Evolutionary conservation across 2,797 vertebrate species (phyloP), one percentile per base, ranked within the genome.

Genomic region (Jordanella pulchra): DNA sequence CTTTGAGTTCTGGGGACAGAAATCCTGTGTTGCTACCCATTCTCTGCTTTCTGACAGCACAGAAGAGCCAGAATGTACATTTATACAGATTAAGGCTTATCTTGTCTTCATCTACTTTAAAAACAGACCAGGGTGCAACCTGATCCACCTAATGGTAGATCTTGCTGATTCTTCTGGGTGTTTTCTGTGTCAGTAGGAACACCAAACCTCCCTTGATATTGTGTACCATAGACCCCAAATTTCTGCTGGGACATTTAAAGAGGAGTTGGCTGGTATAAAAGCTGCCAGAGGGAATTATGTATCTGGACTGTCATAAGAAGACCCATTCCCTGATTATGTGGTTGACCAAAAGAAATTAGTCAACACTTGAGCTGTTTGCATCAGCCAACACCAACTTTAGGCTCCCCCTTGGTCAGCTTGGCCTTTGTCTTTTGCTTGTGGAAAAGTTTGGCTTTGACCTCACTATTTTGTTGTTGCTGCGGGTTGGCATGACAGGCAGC

Each of bases 201-300:
- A 68, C 61, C 61, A 17, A 39, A 28, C 23, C 42, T 71, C 27
- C 45, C 50, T 27, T 72, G 35, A 10, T 27, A 11, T 58, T 68
- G 71, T 13, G 60, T 70, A 1, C 48, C 67, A 73, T 47, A 77
- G 4, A 27, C 65, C 30, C 47, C 35, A 39, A 68, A 76, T 44
- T 54, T 32, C 64, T 42, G 13, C 30, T 48, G 45, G 12, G 9
- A 27, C 67, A 74, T 63, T 39, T 77, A 51, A 27, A 80, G 15
- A 71, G 63, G n/a, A 56, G 18, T 2, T 61, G 65, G n/a, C 69
- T 75, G 25, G 78, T 80, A 61, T 75, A 72, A 15, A 66, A 69
- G 14, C 64, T 63, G 71, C 80, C 71, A 2, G 2, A n/a, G 35
- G 65, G 75, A 10, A 61, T 18, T 21, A 25, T 42, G 17, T 60